Evolutionary conservation across 2,797 vertebrate species (phyloP), one percentile per base, ranked within the genome.

Genomic region (Rhabdomys pumilio): DNA sequence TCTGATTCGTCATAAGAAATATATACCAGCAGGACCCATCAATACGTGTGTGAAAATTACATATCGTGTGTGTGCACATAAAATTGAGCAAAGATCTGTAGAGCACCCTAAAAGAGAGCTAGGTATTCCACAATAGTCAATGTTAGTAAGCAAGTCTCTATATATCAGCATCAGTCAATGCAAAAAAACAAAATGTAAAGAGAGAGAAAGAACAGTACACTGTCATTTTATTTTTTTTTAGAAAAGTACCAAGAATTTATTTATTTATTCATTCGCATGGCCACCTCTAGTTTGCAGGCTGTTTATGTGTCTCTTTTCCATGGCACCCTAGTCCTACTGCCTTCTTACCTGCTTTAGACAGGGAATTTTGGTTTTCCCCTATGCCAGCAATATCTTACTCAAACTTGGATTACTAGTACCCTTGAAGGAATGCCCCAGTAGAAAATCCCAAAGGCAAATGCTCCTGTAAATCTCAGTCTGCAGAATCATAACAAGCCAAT

Each of bases 321-420:
- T 76, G 44, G 19, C 8, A n/a, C 67, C 13, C 1, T 15, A 38
- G 14, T 14, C 4, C 14, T 3, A 12, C 0, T 17, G 9, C 5
- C 1, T 7, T 79, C n/a, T 20, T 34, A 9, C 26, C 41, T 91
- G 22, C 11, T 61, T 83, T 76, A 53, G 20, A 50, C 0, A 38
- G 1, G 1, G 80, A 17, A 3, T 61, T 59, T 41, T 59, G 22
- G 55, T 65, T 31, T 26, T 47, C 73, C 63, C 19, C 3, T 5
- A 0, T 22, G 41, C 19, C 26, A 3, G n/a, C 20, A 76, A 7
- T 14, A 1, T 34, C 57, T n/a, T 15, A 1, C 47, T 81, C 13
- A 76, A 53, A 15, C 53, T 53, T 29, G 13, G 73, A 85, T 50
- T 24, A 41, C 5, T 50, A 15, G 61, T 38, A 83, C 17, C 15